Evolutionary conservation across 2,797 vertebrate genomes (phyloP), one percentile per base, ranked within the genome.

Genomic region (Alfaro cultratus): DNA sequence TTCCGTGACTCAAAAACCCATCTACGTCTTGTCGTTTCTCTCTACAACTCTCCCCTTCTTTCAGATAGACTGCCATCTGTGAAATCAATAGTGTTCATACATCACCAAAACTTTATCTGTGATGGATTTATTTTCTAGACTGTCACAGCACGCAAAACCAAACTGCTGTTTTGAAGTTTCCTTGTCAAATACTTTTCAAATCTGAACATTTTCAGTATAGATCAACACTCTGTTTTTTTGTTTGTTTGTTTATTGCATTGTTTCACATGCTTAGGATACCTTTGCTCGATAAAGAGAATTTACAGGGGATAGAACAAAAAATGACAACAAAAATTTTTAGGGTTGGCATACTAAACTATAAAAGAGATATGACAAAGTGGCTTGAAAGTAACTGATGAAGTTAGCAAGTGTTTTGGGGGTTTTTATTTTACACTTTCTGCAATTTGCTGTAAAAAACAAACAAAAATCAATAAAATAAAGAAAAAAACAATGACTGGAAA

Each of bases 51-150:
- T 60, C 78, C 75, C 83, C 74, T 80, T 74, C 73, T 73, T 80
- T 80, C 74, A 83, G 78, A 92, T 89, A 83, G 86, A 8, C 74
- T 82, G 85, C 89, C 90, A 93, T 92, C 89, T 89, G 87, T 87
- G 85, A 93, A 93, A 94, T 94, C 91, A 93, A 93, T 92, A 89
- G 87, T 86, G 81, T 86, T 93, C 86, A 91, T 90, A 91, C 87
- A 88, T 88, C 91, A 86, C 83, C 80, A 85, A 89, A 92, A 91
- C 92, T 84, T 92, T 83, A 88, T 71, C 81, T 43, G 3, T 91
- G 89, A 93, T 92, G 85, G 85, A 89, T 92, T 90, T 87, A 75
- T 77, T 74, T 78, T 79, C 53, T 79, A 71, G 68, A 46, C 76
- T 26, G 34, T 81, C 79, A 76, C 84, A 81, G 75, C 57, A 75